These are phyloP conservation scores for Drosophila buzzatii DNA, from an alignment of 2,888 invertebrate genomes.

Conservation along the genomic window DNA sequence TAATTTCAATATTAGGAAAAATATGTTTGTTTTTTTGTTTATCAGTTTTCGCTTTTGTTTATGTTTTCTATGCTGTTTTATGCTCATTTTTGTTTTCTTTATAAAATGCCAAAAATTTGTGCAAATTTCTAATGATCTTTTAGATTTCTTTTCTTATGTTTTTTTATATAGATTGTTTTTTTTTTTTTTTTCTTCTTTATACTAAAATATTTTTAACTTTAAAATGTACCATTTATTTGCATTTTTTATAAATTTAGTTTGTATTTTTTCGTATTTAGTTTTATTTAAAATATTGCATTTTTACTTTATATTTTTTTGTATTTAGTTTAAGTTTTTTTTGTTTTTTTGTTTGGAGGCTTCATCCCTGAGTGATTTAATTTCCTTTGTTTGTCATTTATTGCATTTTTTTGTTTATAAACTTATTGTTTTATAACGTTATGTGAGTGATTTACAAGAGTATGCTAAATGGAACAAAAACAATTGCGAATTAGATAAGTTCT, in stretches of 20 bases:
- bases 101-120: conserved; percentile 82
- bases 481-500: conserved; percentile 47
- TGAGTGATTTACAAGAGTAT: conserved; percentile 59
- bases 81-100: conserved; percentile 56
- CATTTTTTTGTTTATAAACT: conserved; percentile 70
- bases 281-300: conserved; percentile 79
- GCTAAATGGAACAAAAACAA: conserved; percentile 65
- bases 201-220: conserved; percentile 77
- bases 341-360: conserved; percentile 84
- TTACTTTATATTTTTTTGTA: conserved; percentile 55
- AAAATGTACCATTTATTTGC: conserved; percentile 64
- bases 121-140: conserved; percentile 76
- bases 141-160: conserved; percentile 37
- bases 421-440: conserved; percentile 77
- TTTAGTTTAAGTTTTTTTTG: conserved; percentile 28
- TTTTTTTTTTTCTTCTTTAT: conserved; percentile 51
- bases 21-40: conserved; percentile 58
- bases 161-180: conserved; percentile 13
- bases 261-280: conserved; percentile 51
- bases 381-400: conserved; percentile 82
- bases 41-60: conserved; percentile 54
- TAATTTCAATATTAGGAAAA: conserved; percentile 58
- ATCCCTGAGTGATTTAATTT: conserved; percentile 85
- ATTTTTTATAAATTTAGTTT: conserved; percentile 50
- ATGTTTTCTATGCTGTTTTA: conserved; percentile 51